These are phyloP conservation scores for Lophotis ruficrista DNA, from an alignment of 2,113 vertebrate species.

Conservation along the genomic window DNA sequence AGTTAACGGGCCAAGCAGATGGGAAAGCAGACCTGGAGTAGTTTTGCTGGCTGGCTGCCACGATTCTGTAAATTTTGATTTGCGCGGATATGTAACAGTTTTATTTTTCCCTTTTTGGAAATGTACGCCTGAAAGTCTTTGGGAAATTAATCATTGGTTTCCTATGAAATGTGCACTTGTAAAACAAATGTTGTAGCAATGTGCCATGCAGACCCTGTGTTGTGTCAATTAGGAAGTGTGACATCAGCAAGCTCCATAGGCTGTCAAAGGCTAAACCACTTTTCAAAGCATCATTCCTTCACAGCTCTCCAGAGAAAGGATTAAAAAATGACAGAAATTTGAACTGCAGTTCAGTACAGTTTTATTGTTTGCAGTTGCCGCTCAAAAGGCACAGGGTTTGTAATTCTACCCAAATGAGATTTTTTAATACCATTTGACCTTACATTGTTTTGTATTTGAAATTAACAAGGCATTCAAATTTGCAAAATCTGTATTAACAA, in stretches of 20 bases:
- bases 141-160: conserved; percentile 72
- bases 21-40: conserved; percentile 77
- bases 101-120: conserved; percentile 76
- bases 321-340: conserved; percentile 10
- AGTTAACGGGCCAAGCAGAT: conserved; percentile 78
- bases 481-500: background rate
- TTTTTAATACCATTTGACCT: background rate
- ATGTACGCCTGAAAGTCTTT: conserved; percentile 64
- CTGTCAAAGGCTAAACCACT: conserved; percentile 30
- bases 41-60: conserved; percentile 78
- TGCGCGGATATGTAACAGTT: conserved; percentile 78
- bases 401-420: background rate
- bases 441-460: background rate
- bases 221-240: conserved; percentile 58
- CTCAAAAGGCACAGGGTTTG: background rate
- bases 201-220: conserved; percentile 6
- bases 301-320: background rate
- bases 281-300: background rate
- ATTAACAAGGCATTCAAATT: background rate
- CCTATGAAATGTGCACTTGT: conserved; percentile 60
- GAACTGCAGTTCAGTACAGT: background rate
- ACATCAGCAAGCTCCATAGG: background rate
- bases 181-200: conserved; percentile 29
- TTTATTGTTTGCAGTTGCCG: conserved; percentile 24
- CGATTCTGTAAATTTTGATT: conserved; percentile 76